A percentile compares a stretch with the other conserved stretches of the same genome.
Conservation (phyloP, 2,113 vertebrate genomes). For the Electrona antarctica region DNA sequence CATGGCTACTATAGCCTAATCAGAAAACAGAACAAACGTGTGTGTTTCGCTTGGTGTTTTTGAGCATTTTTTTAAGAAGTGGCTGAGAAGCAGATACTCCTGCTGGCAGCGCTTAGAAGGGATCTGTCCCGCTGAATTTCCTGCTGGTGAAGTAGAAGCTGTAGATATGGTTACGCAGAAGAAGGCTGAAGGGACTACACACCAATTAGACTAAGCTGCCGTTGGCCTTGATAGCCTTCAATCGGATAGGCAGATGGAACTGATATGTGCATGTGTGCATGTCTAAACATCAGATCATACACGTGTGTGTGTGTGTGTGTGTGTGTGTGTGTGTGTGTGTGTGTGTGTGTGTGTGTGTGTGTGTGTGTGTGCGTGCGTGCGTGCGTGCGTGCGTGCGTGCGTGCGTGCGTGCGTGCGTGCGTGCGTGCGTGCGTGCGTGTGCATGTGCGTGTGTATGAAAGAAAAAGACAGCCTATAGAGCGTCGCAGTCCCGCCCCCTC, state of each 20-base stretch:
- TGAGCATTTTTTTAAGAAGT: conserved; percentile 47
- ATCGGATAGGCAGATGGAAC: conserved; percentile 68
- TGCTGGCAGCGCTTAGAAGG: conserved; percentile 66
- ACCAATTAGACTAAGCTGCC: conserved; percentile 65
- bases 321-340: background rate
- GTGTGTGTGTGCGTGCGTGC: conserved; percentile 18
- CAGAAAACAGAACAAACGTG: conserved; percentile 50
- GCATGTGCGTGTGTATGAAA: too few relatives aligned
- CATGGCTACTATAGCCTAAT: conserved; percentile 26
- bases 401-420: conserved; percentile 3
- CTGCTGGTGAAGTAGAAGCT: conserved; percentile 54
- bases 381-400: conserved; percentile 26
- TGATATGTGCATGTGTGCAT: conserved; percentile 44
- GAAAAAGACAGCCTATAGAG: too few relatives aligned
- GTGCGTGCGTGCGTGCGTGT: background rate
- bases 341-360: conserved; percentile 18
- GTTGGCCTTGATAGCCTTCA: conserved; percentile 59
- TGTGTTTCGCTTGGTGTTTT: conserved; percentile 32
- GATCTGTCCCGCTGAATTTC: conserved; percentile 72
- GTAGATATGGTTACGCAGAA: conserved; percentile 65
- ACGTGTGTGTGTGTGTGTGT: background rate
- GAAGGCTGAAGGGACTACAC: conserved; percentile 56
- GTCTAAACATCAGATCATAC: background rate
- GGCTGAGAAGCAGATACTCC: conserved; percentile 62
- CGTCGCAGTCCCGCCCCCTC: too few relatives aligned